These are phyloP conservation scores for Caenorhabditis sp. DNA, from an alignment of 2,888 invertebrate genomes.

Conservation along the genomic window DNA sequence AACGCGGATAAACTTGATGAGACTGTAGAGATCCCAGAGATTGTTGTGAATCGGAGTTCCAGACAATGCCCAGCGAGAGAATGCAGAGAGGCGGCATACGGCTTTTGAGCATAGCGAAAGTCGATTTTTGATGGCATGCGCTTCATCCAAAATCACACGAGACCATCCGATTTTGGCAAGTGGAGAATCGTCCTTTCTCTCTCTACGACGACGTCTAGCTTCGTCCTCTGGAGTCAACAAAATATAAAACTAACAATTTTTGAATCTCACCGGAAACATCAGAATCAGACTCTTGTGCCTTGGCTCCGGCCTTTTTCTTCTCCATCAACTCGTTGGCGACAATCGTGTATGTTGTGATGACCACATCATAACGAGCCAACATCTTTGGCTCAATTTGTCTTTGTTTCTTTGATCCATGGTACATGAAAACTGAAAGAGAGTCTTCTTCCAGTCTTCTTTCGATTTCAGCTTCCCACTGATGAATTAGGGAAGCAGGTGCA, in stretches of 20 bases:
- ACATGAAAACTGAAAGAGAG: slow-evolving; percentile 87
- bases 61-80: slow-evolving; percentile 91
- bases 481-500: slow-evolving; percentile 93
- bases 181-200: slow-evolving; percentile 66
- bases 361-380: slow-evolving; percentile 87
- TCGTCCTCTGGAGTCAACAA: slow-evolving; percentile 37
- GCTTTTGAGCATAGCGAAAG: slow-evolving; percentile 84
- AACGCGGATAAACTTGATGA: slow-evolving; percentile 89
- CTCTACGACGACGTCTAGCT: slow-evolving; percentile 7
- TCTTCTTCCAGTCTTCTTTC: slow-evolving; percentile 86
- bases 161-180: slow-evolving; percentile 89
- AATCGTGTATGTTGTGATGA: slow-evolving; percentile 93
- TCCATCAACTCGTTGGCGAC: slow-evolving; percentile 84
- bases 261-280: slow-evolving; percentile 14
- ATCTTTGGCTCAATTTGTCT: slow-evolving; percentile 73
- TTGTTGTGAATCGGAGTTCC: slow-evolving; percentile 96
- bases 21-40: slow-evolving; percentile 87
- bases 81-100: slow-evolving; percentile 87
- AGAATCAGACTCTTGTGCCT: slow-evolving; percentile 25
- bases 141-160: slow-evolving; percentile 94
- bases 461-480: slow-evolving; percentile 91
- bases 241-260: neutral
- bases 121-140: slow-evolving; percentile 93
- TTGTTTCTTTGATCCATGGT: slow-evolving; percentile 89
- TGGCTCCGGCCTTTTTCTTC: slow-evolving; percentile 57